Percentiles rank a stretch among this genome's conserved stretches.
Conservation (phyloP, 2,113 vertebrate genomes). For the Hiodon alosoides region DNA sequence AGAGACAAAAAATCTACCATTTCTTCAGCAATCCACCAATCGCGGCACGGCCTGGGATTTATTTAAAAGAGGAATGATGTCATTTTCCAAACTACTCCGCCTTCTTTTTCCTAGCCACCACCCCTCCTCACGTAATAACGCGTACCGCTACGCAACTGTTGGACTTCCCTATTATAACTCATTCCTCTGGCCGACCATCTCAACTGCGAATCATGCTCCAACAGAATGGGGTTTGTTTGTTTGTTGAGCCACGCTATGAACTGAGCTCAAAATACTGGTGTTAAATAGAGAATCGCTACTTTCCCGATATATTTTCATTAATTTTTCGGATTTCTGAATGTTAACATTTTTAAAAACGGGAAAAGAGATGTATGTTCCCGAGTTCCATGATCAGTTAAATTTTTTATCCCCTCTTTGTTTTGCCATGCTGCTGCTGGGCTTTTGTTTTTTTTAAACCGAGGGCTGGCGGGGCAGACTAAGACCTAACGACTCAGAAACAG, state of each 20-base stretch:
- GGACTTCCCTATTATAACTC: conserved; percentile 36
- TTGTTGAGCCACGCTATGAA: too few species aligned
- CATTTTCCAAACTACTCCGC: conserved; percentile 58
- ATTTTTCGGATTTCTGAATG: too few species aligned
- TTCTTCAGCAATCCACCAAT: conserved; percentile 54
- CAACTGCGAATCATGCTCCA: not conserved
- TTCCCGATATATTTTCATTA: too few species aligned
- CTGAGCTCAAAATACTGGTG: too few species aligned
- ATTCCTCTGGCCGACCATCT: conserved; percentile 23
- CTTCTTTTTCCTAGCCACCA: conserved; percentile 33
- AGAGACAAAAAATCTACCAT: conserved; percentile 51
- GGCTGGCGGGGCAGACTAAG: conserved; percentile 42
- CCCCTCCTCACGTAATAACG: conserved; percentile 33
- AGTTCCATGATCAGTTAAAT: too few species aligned
- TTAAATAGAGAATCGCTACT: too few species aligned
- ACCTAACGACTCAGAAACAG: conserved; percentile 28
- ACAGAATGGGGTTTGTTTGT: not conserved
- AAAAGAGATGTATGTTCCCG: too few species aligned
- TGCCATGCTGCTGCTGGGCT: conserved; percentile 47
- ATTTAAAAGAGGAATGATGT: conserved; percentile 69
- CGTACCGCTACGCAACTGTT: conserved; percentile 38
- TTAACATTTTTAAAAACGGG: too few species aligned
- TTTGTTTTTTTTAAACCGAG: not conserved
- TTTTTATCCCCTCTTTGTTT: conserved; percentile 18
- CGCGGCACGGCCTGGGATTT: conserved; percentile 48